These are phyloP conservation scores for Schizaphis graminum DNA, from an alignment of 2,888 invertebrate genomes.

Conservation along the genomic window DNA sequence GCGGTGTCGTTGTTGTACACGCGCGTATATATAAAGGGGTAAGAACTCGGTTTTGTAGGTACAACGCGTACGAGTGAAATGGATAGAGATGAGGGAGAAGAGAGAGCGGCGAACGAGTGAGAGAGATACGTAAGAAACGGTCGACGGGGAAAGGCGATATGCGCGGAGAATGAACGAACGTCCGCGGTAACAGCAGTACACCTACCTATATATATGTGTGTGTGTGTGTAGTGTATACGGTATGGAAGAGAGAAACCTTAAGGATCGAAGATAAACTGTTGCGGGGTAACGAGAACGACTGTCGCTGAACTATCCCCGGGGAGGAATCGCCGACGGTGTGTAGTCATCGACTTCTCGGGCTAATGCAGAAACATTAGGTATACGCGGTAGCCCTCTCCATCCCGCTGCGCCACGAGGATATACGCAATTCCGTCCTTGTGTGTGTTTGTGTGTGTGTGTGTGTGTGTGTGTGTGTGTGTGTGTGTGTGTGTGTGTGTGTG, in stretches of 20 bases:
- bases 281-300: slow-evolving; percentile 58
- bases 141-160: background rate
- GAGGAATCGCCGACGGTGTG: slow-evolving; percentile 58
- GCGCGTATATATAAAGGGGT: background rate
- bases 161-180: background rate
- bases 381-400: background rate
- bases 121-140: background rate
- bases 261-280: slow-evolving; percentile 64
- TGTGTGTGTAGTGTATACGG: too few relatives aligned
- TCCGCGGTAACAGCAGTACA: background rate
- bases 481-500: background rate
- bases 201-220: background rate
- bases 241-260: slow-evolving; percentile 32
- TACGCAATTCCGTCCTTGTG: background rate
- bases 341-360: slow-evolving; percentile 52
- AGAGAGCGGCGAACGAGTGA: background rate
- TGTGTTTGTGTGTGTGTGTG: background rate
- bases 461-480: too few relatives aligned
- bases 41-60: background rate
- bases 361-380: slow-evolving; percentile 63
- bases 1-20: background rate
- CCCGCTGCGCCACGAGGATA: background rate
- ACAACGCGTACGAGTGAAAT: background rate
- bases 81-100: background rate
- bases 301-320: slow-evolving; percentile 64